Conservation (phyloP, 2,888 invertebrate genomes). For the Trilocha varians region DNA sequence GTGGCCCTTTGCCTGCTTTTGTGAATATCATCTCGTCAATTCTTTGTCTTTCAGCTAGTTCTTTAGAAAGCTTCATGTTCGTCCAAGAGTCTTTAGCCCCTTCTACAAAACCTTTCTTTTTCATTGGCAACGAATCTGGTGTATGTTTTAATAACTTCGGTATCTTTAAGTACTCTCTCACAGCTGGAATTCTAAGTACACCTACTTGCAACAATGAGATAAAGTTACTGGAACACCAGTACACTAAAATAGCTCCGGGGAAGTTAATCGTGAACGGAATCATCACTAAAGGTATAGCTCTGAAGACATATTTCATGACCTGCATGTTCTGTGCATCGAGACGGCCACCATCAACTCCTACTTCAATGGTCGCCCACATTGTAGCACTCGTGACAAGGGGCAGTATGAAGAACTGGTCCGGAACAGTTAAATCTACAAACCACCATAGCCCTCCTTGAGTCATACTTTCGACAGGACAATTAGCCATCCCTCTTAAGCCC, state of each 20-base stretch:
- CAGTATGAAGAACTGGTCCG: slow-evolving; percentile 91
- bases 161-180: slow-evolving; percentile 85
- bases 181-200: slow-evolving; percentile 80
- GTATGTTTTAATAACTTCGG: slow-evolving; percentile 73
- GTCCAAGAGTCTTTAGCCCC: slow-evolving; percentile 88
- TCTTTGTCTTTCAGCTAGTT: slow-evolving; percentile 82
- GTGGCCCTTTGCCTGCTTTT: slow-evolving; percentile 87
- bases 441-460: slow-evolving; percentile 90
- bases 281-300: slow-evolving; percentile 83
- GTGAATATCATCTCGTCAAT: slow-evolving; percentile 86
- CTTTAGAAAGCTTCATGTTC: slow-evolving; percentile 84
- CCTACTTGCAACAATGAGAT: slow-evolving; percentile 88
- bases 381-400: slow-evolving; percentile 90
- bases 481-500: slow-evolving; percentile 90
- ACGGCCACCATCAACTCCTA: slow-evolving; percentile 84
- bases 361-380: slow-evolving; percentile 84
- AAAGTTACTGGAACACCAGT: slow-evolving; percentile 92
- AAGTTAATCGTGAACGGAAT: slow-evolving; percentile 91
- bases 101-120: slow-evolving; percentile 84
- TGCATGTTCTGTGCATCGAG: slow-evolving; percentile 79
- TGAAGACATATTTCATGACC: slow-evolving; percentile 81
- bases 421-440: slow-evolving; percentile 93
- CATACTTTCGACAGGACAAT: slow-evolving; percentile 92
- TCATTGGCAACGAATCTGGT: slow-evolving; percentile 73
- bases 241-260: slow-evolving; percentile 89